Evolutionary conservation across 23 tunicate species (phyloP).

Genomic region (Botrylloides violaceus): DNA sequence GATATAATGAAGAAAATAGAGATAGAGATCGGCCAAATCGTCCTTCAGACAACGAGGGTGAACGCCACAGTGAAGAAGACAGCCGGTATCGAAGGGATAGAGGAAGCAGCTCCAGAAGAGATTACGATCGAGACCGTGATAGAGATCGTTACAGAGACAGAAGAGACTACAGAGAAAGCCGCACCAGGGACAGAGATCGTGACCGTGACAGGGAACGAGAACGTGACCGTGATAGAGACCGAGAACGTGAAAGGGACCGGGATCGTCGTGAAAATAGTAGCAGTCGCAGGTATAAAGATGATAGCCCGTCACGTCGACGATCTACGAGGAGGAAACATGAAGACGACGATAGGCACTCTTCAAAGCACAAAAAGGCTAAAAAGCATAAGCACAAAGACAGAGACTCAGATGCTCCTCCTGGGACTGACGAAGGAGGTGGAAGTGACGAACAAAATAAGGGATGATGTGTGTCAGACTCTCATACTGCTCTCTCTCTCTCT

Average conservation of each 20-base stretch:
- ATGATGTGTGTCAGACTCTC: no score
- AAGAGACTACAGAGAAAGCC: conserved; percentile 47
- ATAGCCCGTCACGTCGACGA: conserved; percentile 62
- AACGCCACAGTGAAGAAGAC: conserved; percentile 40
- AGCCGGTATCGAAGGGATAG: conserved; percentile 30
- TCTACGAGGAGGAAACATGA: conserved; percentile 55
- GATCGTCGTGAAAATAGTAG: conserved; percentile 48
- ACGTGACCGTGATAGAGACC: conserved; percentile 53
- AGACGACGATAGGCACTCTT: conserved; percentile 60
- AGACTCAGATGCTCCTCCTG: conserved; percentile 25
- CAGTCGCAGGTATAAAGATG: conserved; percentile 47
- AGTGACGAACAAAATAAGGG: conserved; percentile 11
- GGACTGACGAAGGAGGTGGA: not conserved
- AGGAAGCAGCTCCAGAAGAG: conserved; percentile 39
- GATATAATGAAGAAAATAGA: conserved; percentile 5
- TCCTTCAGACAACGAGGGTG: conserved; percentile 20
- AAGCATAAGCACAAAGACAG: conserved; percentile 65
- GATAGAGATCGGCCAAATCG: conserved; percentile 10
- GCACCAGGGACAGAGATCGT: conserved; percentile 32
- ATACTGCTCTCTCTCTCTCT: no score
- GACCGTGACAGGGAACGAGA: conserved; percentile 54
- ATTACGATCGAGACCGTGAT: conserved; percentile 60
- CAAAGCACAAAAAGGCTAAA: conserved; percentile 75
- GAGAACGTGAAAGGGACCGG: conserved; percentile 46
- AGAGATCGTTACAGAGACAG: conserved; percentile 30